Conservation (phyloP, 2,888 invertebrate species). For the Chloromyia formosa region DNA sequence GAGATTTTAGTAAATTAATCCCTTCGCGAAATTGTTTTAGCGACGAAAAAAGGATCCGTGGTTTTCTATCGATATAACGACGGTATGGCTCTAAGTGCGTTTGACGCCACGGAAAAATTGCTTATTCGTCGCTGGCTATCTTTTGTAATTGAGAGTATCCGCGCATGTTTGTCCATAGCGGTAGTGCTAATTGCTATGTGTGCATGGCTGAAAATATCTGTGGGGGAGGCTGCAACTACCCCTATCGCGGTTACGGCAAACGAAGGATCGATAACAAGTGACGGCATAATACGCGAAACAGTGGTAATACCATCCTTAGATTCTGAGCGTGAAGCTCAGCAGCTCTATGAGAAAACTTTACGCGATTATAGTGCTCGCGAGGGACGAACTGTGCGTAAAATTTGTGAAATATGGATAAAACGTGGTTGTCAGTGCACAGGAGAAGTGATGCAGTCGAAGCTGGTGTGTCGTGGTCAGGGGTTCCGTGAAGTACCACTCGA, state of each 20-base stretch:
- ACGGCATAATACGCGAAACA: conserved; percentile 57
- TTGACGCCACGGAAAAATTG: conserved; percentile 28
- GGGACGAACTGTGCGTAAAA: conserved; percentile 55
- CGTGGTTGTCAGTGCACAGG: conserved; percentile 61
- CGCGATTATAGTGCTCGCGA: conserved; percentile 54
- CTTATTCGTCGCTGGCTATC: conserved; percentile 27
- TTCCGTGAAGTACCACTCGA: conserved; percentile 60
- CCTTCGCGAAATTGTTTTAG: neutral
- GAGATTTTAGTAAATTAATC: neutral
- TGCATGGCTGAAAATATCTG: conserved; percentile 17
- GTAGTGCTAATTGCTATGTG: conserved; percentile 43
- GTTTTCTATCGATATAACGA: conserved; percentile 15
- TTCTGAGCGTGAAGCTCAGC: conserved; percentile 62
- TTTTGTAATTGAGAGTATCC: neutral
- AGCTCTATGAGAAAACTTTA: conserved; percentile 61
- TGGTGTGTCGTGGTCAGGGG: conserved; percentile 61
- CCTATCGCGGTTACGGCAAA: conserved; percentile 23
- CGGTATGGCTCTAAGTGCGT: conserved; percentile 38
- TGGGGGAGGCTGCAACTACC: conserved; percentile 16
- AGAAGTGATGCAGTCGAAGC: conserved; percentile 57
- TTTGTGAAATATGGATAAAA: conserved; percentile 61
- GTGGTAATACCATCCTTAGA: conserved; percentile 61
- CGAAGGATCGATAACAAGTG: conserved; percentile 50
- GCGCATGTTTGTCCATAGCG: conserved; percentile 2
- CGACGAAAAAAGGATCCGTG: neutral